phyloP scores from a whole-genome alignment of 2,113 vertebrate species.

The Trogon melanurus region DNA sequence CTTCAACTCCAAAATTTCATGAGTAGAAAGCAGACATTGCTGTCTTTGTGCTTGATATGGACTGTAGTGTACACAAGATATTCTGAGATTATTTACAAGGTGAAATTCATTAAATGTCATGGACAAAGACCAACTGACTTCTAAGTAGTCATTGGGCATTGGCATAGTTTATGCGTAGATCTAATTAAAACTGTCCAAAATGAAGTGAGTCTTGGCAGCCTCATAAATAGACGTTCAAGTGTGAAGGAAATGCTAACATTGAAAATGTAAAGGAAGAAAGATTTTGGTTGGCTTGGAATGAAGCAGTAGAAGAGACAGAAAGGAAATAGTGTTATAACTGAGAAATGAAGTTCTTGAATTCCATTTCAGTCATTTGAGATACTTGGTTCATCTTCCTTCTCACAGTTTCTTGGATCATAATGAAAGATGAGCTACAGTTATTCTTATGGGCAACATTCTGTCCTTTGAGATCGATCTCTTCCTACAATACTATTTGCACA shows the following conservation, averaged over 20 bases:
- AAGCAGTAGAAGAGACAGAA: background rate
- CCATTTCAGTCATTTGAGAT: background rate
- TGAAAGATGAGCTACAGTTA: background rate
- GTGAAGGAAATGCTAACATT: background rate
- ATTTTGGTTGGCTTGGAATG: background rate
- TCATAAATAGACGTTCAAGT: background rate
- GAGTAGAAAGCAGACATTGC: background rate
- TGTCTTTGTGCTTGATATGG: background rate
- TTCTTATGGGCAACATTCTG: background rate
- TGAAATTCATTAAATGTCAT: background rate
- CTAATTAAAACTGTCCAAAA: background rate
- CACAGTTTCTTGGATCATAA: background rate
- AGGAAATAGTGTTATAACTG: background rate
- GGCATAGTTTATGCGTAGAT: background rate
- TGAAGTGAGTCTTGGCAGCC: background rate
- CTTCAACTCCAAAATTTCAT: background rate
- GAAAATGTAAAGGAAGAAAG: background rate
- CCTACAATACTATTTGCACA: accelerated
- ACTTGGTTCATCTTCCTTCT: background rate
- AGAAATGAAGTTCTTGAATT: background rate
- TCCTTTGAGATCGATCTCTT: background rate
- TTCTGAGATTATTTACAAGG: background rate
- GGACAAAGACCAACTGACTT: background rate
- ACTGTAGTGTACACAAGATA: background rate
- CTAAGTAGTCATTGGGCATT: background rate